Evolutionary conservation across 2,113 vertebrate genomes (phyloP), one percentile per base, ranked within the genome.

Genomic region (Eublepharis macularius): DNA sequence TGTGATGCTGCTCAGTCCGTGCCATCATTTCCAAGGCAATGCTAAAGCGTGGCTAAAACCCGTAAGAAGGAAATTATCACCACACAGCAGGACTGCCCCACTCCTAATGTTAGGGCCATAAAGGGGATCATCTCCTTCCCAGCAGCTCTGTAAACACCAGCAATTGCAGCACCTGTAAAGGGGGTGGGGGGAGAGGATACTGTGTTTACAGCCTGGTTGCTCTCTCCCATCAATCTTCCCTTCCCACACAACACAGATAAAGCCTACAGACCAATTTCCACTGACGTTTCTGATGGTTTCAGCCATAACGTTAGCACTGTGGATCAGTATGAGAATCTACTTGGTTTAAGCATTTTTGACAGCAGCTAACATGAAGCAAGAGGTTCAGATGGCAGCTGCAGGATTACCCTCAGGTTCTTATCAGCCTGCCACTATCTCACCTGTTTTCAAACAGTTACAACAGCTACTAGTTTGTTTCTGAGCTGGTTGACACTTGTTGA

Each of bases 71-170:
- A 99, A 93, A 99, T 97, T 65, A 99, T 83, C 74, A 99, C 95
- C 21, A 99, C 96, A 7, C 96, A 98, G 89, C 99, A 98, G 0
- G 98, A 98, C 96, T 99, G 98, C 57, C 98, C 98, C 1, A 98
- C 98, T 9, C 98, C 98, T 14, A 98, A 95, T 70, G 98, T 97
- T 36, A 99, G 96, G 26, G 98, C 98, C 94, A 98, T 98, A 60
- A 99, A 94, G 0, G 98, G 97, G 49, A 97, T 97, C 98, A 99
- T 99, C 73, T 95, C 97, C 91, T 99, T 99, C 87, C 98, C 98
- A 0, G 98, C 98, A 6, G 98, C 98, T 95, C 98, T 97, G 95
- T 99, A 99, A 63, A 99, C 98, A 3, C 98, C 98, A 45, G 98
- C 98, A 82, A 99, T 97, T 57, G 98, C 98, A 72, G 98, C 98